These are phyloP conservation scores for Alosa sapidissima DNA, from an alignment of 2,797 vertebrate species.

Conservation along the genomic window DNA sequence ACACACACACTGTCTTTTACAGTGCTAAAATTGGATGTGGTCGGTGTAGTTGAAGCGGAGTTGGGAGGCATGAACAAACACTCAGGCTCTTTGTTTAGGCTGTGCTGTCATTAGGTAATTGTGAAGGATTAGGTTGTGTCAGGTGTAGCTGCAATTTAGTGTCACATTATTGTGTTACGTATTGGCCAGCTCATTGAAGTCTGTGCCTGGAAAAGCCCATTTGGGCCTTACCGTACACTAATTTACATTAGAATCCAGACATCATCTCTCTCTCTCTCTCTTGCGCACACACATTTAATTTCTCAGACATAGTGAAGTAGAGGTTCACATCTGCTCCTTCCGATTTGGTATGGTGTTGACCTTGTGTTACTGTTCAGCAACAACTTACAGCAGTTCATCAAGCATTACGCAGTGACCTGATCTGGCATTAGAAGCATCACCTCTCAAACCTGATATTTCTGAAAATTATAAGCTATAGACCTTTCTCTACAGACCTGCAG, in stretches of 20 bases:
- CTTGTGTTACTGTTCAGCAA: not conserved
- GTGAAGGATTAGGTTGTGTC: no score
- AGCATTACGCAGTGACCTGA: not conserved
- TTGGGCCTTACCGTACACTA: not conserved
- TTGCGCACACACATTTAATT: not conserved
- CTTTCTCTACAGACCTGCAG: not conserved
- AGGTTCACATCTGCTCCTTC: not conserved
- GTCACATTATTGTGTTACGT: not conserved
- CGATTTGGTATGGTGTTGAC: not conserved
- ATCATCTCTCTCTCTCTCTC: not conserved
- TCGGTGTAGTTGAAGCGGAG: not conserved
- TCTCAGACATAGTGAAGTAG: not conserved
- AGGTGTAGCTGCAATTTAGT: not conserved
- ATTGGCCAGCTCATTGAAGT: not conserved
- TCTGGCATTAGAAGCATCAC: not conserved
- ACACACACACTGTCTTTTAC: not conserved
- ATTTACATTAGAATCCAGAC: not conserved
- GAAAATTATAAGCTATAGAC: not conserved
- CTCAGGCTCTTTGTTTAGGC: not conserved
- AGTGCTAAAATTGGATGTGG: not conserved
- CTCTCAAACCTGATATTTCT: not conserved
- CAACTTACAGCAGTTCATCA: not conserved
- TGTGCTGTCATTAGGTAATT: constrained; percentile 2
- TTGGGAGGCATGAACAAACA: not conserved
- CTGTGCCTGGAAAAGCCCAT: not conserved